These are phyloP conservation scores for Nephotettix cincticeps DNA, from an alignment of 1,140 invertebrate genomes.

Conservation along the genomic window DNA sequence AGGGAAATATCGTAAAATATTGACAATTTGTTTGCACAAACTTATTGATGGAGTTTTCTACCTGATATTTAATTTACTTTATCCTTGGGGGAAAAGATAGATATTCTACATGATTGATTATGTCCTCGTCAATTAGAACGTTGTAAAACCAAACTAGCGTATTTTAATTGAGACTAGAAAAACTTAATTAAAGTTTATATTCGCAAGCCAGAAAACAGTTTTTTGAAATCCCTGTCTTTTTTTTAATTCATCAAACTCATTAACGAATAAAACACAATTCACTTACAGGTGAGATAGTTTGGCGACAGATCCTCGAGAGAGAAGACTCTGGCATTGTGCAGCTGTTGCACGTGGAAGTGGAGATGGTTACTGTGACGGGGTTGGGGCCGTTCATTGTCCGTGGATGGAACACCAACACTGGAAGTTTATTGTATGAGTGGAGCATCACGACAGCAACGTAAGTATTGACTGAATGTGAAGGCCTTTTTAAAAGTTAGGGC, in stretches of 20 bases:
- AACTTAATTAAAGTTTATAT: too few relatives aligned
- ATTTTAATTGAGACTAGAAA: not conserved
- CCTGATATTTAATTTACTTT: not conserved
- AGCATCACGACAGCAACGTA: conserved; percentile 34
- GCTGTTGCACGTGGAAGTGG: conserved; percentile 56
- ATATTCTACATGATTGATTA: not conserved
- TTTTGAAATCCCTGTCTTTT: conserved; percentile 22
- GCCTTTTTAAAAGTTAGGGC: not conserved
- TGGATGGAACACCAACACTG: conserved; percentile 67
- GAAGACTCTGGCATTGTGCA: conserved; percentile 55
- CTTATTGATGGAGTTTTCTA: too few relatives aligned
- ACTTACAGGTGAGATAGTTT: conserved; percentile 68
- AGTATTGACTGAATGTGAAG: not conserved
- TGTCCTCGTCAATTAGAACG: not conserved
- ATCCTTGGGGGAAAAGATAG: not conserved
- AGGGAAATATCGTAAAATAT: not conserved
- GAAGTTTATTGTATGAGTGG: conserved; percentile 58
- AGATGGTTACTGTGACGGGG: conserved; percentile 69
- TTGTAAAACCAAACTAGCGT: not conserved
- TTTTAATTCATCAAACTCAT: too few relatives aligned
- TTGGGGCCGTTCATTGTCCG: conserved; percentile 69
- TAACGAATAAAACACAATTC: not conserved
- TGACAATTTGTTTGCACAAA: not conserved
- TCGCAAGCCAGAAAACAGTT: too few relatives aligned
- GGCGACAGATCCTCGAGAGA: conserved; percentile 76